A percentile compares a stretch with the other conserved stretches of the same genome.
phyloP scores from a whole-genome alignment of 2,888 invertebrate species.

The Tigriopus californicus region DNA sequence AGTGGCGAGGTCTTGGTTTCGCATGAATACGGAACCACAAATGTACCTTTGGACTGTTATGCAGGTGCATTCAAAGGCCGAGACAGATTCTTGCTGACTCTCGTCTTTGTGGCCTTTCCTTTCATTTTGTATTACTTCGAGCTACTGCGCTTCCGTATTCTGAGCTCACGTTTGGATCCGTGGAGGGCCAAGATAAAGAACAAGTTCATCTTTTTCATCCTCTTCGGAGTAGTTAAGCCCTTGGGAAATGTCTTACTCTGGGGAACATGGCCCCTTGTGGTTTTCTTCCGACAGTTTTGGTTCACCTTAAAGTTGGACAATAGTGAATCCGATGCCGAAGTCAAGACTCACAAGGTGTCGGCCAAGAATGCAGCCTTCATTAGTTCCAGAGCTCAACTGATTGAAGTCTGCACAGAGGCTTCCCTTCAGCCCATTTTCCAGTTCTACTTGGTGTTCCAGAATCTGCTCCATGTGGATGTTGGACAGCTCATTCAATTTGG shows the following conservation, averaged over 20 bases:
- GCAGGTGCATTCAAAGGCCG: neutral
- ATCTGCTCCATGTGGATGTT: neutral
- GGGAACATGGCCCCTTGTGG: neutral
- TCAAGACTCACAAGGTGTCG: neutral
- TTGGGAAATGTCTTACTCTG: neutral
- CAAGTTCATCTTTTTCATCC: too few relatives aligned
- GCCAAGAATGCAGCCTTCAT: neutral
- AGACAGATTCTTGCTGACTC: neutral
- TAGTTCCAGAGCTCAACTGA: slow-evolving; percentile 1
- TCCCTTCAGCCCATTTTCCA: slow-evolving; percentile 10
- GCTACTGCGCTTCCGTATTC: neutral
- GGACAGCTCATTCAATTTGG: neutral
- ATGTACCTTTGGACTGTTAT: neutral
- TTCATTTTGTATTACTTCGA: slow-evolving; percentile 1
- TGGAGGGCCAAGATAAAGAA: neutral
- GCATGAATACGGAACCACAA: neutral
- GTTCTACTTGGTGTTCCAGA: slow-evolving; percentile 4
- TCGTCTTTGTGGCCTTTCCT: neutral
- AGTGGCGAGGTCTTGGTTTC: neutral
- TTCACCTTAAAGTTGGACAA: neutral
- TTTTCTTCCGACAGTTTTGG: slow-evolving; percentile 2
- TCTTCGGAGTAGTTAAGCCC: neutral
- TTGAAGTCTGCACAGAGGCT: slow-evolving; percentile 9
- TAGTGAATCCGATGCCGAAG: neutral
- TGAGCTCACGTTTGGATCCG: neutral